Evolutionary conservation across 2,888 invertebrate species (phyloP), one percentile per base, ranked within the genome.

Genomic region (Rotaria macrura): DNA sequence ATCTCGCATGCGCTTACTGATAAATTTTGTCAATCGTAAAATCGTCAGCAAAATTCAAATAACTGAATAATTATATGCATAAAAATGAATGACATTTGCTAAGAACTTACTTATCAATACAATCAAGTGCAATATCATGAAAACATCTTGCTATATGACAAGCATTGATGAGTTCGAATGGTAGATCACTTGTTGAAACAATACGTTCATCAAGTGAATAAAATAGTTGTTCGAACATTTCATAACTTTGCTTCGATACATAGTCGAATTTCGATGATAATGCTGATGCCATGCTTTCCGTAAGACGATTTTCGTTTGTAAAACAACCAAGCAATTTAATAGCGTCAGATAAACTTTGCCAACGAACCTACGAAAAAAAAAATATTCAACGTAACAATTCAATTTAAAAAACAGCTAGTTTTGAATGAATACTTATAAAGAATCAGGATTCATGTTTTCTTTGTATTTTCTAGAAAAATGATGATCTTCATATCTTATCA

Each of bases 41-140:
- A 79, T 79, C 79, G n/a, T 79, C 79, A 25, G 25, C 79, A 43
- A 79, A 79, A 7, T 79, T 79, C 10, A 14, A 40, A 43, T 38
- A 79, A 34, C 79, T 79, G n/a, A n/a, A 79, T 25, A 79, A 79
- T 43, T 79, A 79, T 10, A 43, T 79, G 25, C 5, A 43, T 79
- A 49, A 4, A 49, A 17, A 49, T 49, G 17, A 49, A 49, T 12
- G 3, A 17, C 14, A 49, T 49, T 17, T 49, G 14, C 14, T 12
- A 3, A 49, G 14, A 49, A 87, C 88, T 88, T 94, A 95, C 91
- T 95, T 95, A 90, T 98, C 98, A 91, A 96, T 97, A 83, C 95
- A 94, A 91, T 99, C 98, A 88, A 97, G 92, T 0, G 97, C 96
- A 89, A 97, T 95, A 91, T 98, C 97, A 90, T 98, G 97, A 29